A percentile compares a stretch with the other conserved stretches of the same genome.
phyloP scores from a whole-genome alignment of 2,888 invertebrate genomes.

The Apamea anceps region DNA sequence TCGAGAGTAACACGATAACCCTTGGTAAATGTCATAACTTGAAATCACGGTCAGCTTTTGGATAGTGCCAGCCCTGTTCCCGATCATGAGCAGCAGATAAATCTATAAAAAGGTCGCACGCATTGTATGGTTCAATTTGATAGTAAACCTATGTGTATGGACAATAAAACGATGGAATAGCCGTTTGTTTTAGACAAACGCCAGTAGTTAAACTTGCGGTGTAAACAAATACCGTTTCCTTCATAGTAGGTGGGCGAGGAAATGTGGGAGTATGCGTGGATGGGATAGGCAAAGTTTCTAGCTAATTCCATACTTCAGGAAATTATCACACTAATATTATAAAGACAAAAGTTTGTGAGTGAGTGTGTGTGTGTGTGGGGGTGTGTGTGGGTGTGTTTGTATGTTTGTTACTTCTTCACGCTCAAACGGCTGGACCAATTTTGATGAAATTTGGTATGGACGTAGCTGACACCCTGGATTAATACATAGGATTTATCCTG shows the following conservation, averaged over 20 bases:
- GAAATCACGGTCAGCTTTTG: not conserved
- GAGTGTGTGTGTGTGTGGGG: no score
- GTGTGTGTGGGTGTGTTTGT: no score
- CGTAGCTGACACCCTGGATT: no score
- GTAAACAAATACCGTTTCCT: slow-evolving; percentile 51
- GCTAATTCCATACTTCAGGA: no score
- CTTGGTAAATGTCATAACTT: not conserved
- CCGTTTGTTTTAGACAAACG: slow-evolving; percentile 48
- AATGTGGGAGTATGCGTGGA: not conserved
- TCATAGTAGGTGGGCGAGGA: slow-evolving; percentile 51
- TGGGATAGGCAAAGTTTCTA: not conserved
- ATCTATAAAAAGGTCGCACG: slow-evolving; percentile 62
- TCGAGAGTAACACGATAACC: not conserved
- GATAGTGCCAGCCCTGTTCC: slow-evolving; percentile 20
- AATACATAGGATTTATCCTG: no score
- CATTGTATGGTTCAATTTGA: slow-evolving; percentile 63
- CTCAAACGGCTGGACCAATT: no score
- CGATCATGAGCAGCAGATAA: slow-evolving; percentile 56
- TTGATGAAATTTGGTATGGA: no score
- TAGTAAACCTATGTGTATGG: slow-evolving; percentile 57
- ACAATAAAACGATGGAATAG: slow-evolving; percentile 59
- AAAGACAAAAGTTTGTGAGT: no score
- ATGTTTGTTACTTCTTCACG: no score
- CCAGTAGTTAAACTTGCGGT: slow-evolving; percentile 52
- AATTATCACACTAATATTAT: no score